A percentile compares a stretch with the other conserved stretches of the same genome.
These are phyloP conservation scores for Aplidium turbinatum DNA, from an alignment of 23 tunicate species.

Conservation along the genomic window DNA sequence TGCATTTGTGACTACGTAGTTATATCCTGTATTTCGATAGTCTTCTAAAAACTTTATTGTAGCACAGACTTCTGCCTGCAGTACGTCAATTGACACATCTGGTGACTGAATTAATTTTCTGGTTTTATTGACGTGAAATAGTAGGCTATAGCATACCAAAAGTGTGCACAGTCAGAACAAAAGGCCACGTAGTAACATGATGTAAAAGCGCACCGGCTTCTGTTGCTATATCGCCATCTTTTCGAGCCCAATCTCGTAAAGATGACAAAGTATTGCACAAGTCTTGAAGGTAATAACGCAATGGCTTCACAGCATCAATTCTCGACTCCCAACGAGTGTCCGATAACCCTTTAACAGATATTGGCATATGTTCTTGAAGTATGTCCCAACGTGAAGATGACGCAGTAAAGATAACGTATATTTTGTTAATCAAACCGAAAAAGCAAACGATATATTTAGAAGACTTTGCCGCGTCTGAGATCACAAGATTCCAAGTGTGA, in stretches of 20 bases:
- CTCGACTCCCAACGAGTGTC: not conserved
- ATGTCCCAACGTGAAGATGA: not conserved
- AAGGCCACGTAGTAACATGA: not conserved
- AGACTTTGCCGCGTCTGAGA: conserved; percentile 9
- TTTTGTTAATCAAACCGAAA: not conserved
- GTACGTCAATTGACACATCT: not conserved
- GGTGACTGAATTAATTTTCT: not conserved
- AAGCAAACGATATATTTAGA: not conserved
- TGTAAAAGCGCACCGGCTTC: not conserved
- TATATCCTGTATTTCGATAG: not conserved
- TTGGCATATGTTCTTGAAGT: not conserved
- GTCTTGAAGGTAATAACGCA: not conserved
- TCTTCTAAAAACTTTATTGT: not conserved
- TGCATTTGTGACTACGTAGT: not conserved
- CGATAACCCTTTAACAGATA: not conserved
- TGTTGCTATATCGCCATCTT: not conserved
- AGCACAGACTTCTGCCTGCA: not conserved
- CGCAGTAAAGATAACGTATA: not conserved
- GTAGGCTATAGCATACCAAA: not conserved
- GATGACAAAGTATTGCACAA: too few relatives aligned
- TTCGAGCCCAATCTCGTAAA: too few relatives aligned
- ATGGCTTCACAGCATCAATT: not conserved
- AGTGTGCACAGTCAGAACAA: not conserved
- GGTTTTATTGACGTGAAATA: not conserved
- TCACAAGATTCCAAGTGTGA: conserved; percentile 34